These are phyloP conservation scores for Tetramorium parvispinum DNA, from an alignment of 1,140 invertebrate species.

Conservation along the genomic window DNA sequence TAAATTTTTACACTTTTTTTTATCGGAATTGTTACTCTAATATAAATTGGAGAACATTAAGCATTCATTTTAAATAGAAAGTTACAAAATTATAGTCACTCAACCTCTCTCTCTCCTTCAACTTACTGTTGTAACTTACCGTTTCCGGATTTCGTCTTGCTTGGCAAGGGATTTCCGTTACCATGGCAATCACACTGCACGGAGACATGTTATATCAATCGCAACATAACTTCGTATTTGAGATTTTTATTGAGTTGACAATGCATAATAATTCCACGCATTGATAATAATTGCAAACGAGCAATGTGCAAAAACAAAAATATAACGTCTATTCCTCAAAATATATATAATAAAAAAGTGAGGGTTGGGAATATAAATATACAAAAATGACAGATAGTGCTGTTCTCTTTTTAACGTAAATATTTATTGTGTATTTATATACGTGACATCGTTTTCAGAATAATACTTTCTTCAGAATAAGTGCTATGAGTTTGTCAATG, in stretches of 20 bases:
- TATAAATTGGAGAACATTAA: background rate
- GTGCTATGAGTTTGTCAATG: slow-evolving; percentile 3
- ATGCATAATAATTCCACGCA: background rate
- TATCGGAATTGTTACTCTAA: background rate
- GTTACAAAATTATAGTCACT: background rate
- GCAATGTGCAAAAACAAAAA: background rate
- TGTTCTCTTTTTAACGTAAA: slow-evolving; percentile 27
- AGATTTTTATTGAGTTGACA: background rate
- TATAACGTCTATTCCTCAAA: background rate
- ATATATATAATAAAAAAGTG: background rate
- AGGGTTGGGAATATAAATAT: background rate
- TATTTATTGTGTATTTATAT: slow-evolving; percentile 53
- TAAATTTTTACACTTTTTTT: background rate
- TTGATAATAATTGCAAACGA: background rate
- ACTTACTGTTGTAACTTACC: background rate
- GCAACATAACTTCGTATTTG: background rate
- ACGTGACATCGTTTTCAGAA: slow-evolving; percentile 35
- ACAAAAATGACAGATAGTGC: background rate
- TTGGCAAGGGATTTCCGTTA: slow-evolving; percentile 9
- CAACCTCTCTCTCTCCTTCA: background rate
- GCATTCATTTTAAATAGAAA: background rate
- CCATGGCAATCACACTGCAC: slow-evolving; percentile 28
- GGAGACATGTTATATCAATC: slow-evolving; percentile 11
- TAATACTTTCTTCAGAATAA: slow-evolving; percentile 58
- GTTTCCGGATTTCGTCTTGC: background rate